Base-by-base conservation (phyloP, 53 echinoderm and acorn worm species). In the Paelopatides confundens region DNA sequence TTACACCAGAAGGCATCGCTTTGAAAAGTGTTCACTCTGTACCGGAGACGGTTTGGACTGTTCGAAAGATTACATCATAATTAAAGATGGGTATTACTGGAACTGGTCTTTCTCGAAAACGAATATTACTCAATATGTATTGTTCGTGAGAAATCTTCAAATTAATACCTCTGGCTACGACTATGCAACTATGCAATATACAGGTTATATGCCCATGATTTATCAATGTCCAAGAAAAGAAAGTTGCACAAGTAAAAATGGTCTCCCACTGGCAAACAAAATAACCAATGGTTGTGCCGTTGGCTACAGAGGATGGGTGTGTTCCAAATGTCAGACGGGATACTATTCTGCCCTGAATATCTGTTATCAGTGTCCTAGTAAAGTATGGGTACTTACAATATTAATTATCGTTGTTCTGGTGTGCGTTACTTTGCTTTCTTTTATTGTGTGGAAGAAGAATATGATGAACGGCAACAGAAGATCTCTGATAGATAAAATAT, bases 281-380 rank as follows among this genome's bases (percentile, higher is more conserved):
- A 28, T 71, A 0, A 27, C 9, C 23, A 40, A 46, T 10, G 28
- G 24, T 23, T 74, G 74, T 74, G 74, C 74, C 11, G 27, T 23
- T 1, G 79, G 79, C 15, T 79, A 79, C 35, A 46, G 53, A 1
- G 79, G 79, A 1, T 79, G 79, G 79, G 29, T 52, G 53, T 79
- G 79, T 28, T 28, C 17, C 51, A 48, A 79, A 18, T 79, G 79
- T 79, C 50, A 52, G 15, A 21, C 43, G 12, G 5, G 32, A 8
- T 52, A 79, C 31, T 79, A 52, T 51, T 48, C 50, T 29, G 51
- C 52, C 4, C 31, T 79, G 48, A 79, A 32, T 30, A 24, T 28
- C 12, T 79, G 79, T 30, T 11, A 54, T 14, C 30, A 10, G 11
- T 79, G 79, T 21, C 79, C 79, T 13, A 51, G 53, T 50, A 33